Base-by-base conservation (phyloP, 2,888 invertebrate species). In the Listrodromus nycthemerus region DNA sequence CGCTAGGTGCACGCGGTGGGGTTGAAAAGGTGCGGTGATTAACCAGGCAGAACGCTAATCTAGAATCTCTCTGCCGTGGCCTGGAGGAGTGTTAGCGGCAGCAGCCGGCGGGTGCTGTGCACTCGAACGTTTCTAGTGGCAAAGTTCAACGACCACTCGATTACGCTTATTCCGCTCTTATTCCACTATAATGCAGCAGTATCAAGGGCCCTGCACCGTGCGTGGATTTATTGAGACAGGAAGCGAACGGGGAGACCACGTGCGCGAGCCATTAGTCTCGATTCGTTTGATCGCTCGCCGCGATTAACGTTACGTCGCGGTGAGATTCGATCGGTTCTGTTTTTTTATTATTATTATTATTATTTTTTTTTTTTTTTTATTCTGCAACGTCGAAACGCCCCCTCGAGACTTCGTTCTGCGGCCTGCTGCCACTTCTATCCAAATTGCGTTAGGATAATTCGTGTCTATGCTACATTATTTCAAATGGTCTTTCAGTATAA, bases 181-280 rank as follows among this genome's bases (percentile, higher is more conserved):
- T 55, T 24, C 33, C 27, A n/a, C 30, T n/a, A n/a, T 58, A 55
- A 61, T 61, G 27, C 61, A 1, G 55, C 21, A 55, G n/a, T 61
- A 30, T 27, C 61, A n/a, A 61, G 63, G 78, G 27, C 65, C 58
- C 66, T 63, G 70, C 41, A 66, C 24, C 33, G 45, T 48, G 52
- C 30, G 70, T 79, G 58, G 83, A 81, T 83, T 85, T 83, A 81
- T 83, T 78, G 79, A 76, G 70, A 83, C 85, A 83, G 85, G 85
- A 83, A 83, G 70, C 71, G 79, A 83, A 66, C 77, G 52, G 78
- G 66, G 61, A 71, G 78, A 50, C 63, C 85, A 85, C 85, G 85
- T 85, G 85, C 79, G 75, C 83, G 84, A 70, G 69, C 75, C 82
- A 86, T 87, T 87, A 89, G 89, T 89, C 90, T 88, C 87, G 86